phyloP scores from a whole-genome alignment of 2,888 invertebrate genomes.

The Agriotes lineatus region DNA sequence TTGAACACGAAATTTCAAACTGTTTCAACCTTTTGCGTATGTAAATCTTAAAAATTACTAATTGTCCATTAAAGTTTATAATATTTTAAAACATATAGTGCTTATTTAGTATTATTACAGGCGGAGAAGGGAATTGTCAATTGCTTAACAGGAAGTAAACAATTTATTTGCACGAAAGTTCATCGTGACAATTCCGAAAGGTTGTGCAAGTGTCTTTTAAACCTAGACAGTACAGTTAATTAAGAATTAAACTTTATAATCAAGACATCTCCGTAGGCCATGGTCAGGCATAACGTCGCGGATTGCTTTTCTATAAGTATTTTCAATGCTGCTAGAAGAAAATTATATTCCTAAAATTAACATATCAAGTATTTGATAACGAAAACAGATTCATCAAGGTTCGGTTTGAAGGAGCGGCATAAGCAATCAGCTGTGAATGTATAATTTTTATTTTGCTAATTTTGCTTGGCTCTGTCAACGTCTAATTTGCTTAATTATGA shows the following conservation, averaged over 20 bases:
- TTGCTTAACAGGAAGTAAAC: too few species aligned
- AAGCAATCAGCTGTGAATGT: constrained; percentile 11
- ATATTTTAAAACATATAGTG: too few species aligned
- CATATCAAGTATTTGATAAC: not conserved
- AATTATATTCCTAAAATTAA: constrained; percentile 4
- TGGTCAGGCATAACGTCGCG: constrained; percentile 7
- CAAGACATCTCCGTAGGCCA: constrained; percentile 20
- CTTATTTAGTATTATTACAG: too few species aligned
- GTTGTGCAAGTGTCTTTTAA: constrained; percentile 17
- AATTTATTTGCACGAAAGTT: too few species aligned
- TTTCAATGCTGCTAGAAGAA: constrained; percentile 11
- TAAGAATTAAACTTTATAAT: constrained; percentile 1
- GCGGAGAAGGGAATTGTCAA: too few species aligned
- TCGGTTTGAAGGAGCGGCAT: constrained; percentile 6
- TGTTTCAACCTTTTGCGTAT: too few species aligned
- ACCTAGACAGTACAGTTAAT: constrained; percentile 7
- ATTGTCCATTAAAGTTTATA: too few species aligned
- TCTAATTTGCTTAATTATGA: constrained; percentile 24
- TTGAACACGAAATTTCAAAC: too few species aligned
- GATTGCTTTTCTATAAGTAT: not conserved
- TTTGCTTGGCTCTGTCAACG: constrained; percentile 17
- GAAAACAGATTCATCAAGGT: constrained; percentile 3
- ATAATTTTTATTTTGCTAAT: constrained; percentile 18
- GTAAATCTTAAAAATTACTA: too few species aligned
- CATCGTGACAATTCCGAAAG: constrained; percentile 10